These are phyloP conservation scores for Pyxicephalus adspersus DNA, from an alignment of 2,113 vertebrate genomes.

Conservation along the genomic window DNA sequence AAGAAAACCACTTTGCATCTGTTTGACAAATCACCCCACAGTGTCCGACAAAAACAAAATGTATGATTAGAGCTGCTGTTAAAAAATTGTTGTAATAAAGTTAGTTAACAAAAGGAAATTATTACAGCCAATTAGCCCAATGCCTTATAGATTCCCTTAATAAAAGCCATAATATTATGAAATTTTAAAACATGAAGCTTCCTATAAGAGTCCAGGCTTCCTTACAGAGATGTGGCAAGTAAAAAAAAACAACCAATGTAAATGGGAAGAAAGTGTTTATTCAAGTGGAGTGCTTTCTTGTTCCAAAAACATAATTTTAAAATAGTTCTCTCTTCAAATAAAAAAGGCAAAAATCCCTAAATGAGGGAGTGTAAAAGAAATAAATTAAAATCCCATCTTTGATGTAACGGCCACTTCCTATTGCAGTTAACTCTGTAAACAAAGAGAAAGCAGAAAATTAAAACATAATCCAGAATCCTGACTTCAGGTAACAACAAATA, in stretches of 20 bases:
- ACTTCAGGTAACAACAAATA: not conserved
- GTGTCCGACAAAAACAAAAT: too few relatives aligned
- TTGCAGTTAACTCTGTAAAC: slow-evolving; percentile 22
- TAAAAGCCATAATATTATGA: too few relatives aligned
- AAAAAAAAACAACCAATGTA: not conserved
- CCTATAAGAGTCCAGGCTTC: not conserved
- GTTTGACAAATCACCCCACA: too few relatives aligned
- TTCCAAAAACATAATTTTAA: not conserved
- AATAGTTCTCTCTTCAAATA: not conserved
- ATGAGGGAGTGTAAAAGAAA: slow-evolving; percentile 16
- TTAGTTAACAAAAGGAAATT: too few relatives aligned
- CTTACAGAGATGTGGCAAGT: not conserved
- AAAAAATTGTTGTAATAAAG: too few relatives aligned
- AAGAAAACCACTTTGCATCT: too few relatives aligned
- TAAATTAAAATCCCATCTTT: slow-evolving; percentile 47
- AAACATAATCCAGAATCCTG: not conserved
- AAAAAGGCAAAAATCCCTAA: not conserved
- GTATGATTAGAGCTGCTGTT: too few relatives aligned
- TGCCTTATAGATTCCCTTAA: too few relatives aligned
- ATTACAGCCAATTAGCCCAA: too few relatives aligned
- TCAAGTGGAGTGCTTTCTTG: slow-evolving; percentile 22
- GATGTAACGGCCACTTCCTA: not conserved
- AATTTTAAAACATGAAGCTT: not conserved
- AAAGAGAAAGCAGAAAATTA: not conserved
- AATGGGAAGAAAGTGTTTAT: slow-evolving; percentile 9